Percentiles rank a stretch among this genome's conserved stretches.
Conservation (phyloP, 2,113 vertebrate species). For the Oostethus manadensis region DNA sequence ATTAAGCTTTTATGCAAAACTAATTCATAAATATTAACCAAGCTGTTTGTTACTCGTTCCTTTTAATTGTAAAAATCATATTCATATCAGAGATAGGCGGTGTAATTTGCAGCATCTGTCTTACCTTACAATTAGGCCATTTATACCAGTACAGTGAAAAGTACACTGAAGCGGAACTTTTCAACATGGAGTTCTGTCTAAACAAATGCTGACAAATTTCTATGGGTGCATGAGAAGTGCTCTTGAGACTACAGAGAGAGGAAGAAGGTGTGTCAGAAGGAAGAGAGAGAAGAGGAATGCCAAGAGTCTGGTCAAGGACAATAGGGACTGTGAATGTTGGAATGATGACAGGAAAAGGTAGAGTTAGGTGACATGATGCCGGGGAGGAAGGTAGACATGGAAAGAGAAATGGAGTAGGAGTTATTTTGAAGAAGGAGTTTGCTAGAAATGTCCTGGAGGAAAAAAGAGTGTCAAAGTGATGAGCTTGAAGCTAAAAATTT, state of each 20-base stretch:
- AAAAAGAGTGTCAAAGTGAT: too few relatives aligned
- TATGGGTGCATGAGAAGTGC: neutral
- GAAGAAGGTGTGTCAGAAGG: too few relatives aligned
- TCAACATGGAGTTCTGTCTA: neutral
- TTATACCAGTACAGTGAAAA: neutral
- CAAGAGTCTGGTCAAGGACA: too few relatives aligned
- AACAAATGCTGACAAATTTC: conserved; percentile 4
- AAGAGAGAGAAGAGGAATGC: too few relatives aligned
- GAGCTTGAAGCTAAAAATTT: too few relatives aligned
- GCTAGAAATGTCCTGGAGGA: too few relatives aligned
- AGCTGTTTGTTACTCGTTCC: neutral
- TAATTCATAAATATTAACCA: neutral
- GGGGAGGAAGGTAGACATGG: too few relatives aligned
- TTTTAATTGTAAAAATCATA: neutral
- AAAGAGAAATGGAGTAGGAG: too few relatives aligned
- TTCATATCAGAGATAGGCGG: neutral
- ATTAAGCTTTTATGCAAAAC: neutral
- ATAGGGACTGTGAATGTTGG: too few relatives aligned
- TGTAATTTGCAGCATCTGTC: neutral
- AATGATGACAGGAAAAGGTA: too few relatives aligned
- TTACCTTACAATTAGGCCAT: neutral
- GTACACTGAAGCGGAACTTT: neutral
- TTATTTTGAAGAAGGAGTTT: too few relatives aligned
- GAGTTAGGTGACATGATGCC: too few relatives aligned
- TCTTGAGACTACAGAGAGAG: conserved; percentile 11